Evolutionary conservation across 2,113 vertebrate genomes (phyloP).

Genomic region (Heterochromis multidens): DNA sequence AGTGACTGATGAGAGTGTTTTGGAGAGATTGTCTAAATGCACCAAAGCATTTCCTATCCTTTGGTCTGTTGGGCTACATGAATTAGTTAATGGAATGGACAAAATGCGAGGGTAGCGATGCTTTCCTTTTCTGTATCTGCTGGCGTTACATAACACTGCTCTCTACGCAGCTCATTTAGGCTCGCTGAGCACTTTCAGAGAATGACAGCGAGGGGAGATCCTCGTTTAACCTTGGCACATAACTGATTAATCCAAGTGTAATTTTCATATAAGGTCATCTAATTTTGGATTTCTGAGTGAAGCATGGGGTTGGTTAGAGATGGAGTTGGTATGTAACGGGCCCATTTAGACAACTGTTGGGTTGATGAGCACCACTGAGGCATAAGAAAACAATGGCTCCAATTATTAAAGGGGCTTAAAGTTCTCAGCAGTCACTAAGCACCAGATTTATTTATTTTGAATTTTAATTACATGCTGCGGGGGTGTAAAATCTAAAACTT

Average conservation of each 20-base stretch:
- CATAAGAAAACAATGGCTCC: constrained; percentile 39
- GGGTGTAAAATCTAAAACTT: constrained; percentile 14
- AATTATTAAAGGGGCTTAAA: constrained; percentile 46
- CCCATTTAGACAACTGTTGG: background rate
- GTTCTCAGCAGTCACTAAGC: constrained; percentile 31
- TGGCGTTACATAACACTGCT: constrained; percentile 45
- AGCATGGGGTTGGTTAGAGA: constrained; percentile 37
- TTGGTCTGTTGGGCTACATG: background rate
- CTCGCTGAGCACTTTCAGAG: constrained; percentile 2
- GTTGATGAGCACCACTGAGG: constrained; percentile 3
- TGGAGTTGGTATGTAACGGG: background rate
- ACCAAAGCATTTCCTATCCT: constrained; percentile 15
- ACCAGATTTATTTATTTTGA: constrained; percentile 26
- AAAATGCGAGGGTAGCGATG: constrained; percentile 2
- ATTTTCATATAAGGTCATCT: constrained; percentile 65
- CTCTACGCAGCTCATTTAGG: constrained; percentile 20
- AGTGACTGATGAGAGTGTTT: constrained; percentile 21
- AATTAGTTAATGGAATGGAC: constrained; percentile 42
- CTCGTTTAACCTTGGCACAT: constrained; percentile 60
- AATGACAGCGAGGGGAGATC: constrained; percentile 37
- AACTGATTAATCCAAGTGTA: constrained; percentile 56
- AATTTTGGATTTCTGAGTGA: constrained; percentile 44
- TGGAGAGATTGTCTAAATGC: constrained; percentile 2
- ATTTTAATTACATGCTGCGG: constrained; percentile 40
- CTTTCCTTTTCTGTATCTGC: constrained; percentile 21